Conservation (phyloP, 1,140 invertebrate species). For the Anthonomus grandis region DNA sequence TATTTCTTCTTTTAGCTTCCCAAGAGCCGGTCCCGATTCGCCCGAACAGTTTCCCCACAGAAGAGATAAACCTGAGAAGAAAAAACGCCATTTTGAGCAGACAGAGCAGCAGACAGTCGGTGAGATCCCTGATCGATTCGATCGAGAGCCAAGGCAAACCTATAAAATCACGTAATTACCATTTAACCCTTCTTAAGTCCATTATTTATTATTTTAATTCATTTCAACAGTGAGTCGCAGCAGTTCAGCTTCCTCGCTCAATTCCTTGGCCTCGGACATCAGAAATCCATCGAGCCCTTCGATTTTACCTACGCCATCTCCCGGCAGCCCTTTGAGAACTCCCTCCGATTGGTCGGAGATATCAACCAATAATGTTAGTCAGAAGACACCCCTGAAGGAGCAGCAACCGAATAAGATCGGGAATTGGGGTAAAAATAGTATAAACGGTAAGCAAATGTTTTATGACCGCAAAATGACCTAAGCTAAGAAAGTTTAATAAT, state of each 20-base stretch:
- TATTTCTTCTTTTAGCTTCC: constrained; percentile 26
- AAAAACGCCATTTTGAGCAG: constrained; percentile 59
- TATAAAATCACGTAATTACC: constrained; percentile 67
- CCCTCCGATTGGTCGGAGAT: constrained; percentile 32
- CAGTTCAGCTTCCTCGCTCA: constrained; percentile 57
- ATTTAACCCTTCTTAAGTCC: too few relatives aligned
- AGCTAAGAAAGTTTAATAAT: neutral
- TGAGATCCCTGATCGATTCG: constrained; percentile 84
- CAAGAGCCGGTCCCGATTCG: constrained; percentile 32
- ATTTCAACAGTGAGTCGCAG: constrained; percentile 52
- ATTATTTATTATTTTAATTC: too few relatives aligned
- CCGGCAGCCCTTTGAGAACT: constrained; percentile 35
- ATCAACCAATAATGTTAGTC: constrained; percentile 11
- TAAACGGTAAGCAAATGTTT: constrained; percentile 32
- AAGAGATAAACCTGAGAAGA: constrained; percentile 57
- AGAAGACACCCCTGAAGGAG: constrained; percentile 44
- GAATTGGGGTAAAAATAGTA: constrained; percentile 40
- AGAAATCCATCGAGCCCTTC: constrained; percentile 42
- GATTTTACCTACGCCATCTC: constrained; percentile 30
- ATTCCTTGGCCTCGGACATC: constrained; percentile 52
- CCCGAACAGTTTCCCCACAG: constrained; percentile 41
- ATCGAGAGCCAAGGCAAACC: constrained; percentile 84
- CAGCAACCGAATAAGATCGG: constrained; percentile 43
- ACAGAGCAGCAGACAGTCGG: constrained; percentile 77
- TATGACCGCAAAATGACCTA: neutral